Base-by-base conservation (phyloP, 2,888 invertebrate genomes). In the Adelphocoris suturalis region DNA sequence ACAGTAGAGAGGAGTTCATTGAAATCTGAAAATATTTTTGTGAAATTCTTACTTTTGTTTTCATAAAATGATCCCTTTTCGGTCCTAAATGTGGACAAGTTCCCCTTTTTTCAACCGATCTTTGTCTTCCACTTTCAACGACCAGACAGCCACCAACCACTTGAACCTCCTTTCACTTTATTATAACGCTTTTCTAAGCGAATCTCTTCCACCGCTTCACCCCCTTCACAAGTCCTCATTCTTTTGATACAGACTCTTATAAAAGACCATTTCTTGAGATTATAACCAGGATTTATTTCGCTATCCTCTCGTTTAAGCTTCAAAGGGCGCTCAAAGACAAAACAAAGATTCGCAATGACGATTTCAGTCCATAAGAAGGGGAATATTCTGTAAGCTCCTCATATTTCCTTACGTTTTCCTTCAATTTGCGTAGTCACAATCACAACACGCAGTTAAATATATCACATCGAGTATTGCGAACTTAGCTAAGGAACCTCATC, bases 121-220 rank as follows among this genome's bases (percentile, higher is more conserved):
- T 4, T 37, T 37, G 37, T 37, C 37, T 37, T 37, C 37, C 37
- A 4, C 37, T 37, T 37, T 37, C 37, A 37, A 37, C 37, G 37
- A 57, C 57, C 1, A 57, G 57, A 57, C 57, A 16, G n/a, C 37
- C 37, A 37, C 57, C 57, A 57, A n/a, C 57, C 57, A 57, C 57
- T 57, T 16, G 16, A 16, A n/a, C 57, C 57, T n/a, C n/a, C 57
- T 14, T 57, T n/a, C 57, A 57, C 57, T 57, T 57, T 57, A 57
- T 57, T n/a, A 57, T 57, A 57, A 57, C 57, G 57, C 57, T 57
- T 57, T 57, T 57, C 57, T n/a, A 57, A 16, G 57, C 57, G 57
- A 57, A 57, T 57, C 57, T n/a, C 52, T 14, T 52, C 52, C 52
- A 11, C 52, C 52, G 52, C 57, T 57, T 57, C 7, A n/a, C 57